These are phyloP conservation scores for Crocidura indochinensis DNA, from an alignment of 2,797 vertebrate genomes.

Conservation along the genomic window DNA sequence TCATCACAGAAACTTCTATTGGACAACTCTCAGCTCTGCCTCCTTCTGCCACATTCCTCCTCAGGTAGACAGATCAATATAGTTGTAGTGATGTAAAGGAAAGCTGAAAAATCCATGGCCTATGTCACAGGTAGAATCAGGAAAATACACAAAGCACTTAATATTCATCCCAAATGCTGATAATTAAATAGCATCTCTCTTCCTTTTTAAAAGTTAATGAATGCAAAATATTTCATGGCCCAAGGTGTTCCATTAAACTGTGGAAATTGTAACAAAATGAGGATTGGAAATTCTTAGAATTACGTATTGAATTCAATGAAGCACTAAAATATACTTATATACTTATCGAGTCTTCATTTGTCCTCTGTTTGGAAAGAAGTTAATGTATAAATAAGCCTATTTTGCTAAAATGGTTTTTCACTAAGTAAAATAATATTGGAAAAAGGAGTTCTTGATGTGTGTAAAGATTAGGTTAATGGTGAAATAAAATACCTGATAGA, in stretches of 20 bases:
- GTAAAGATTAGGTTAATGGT: conserved; percentile 60
- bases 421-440: conserved; percentile 72
- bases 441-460: conserved; percentile 67
- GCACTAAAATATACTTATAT: conserved; percentile 63
- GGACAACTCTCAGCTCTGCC: neutral
- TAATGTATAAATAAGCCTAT: conserved; percentile 23
- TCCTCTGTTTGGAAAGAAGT: conserved; percentile 68
- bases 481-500: conserved; percentile 49
- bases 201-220: conserved; percentile 70
- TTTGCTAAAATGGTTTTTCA: conserved; percentile 67
- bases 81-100: too few relatives aligned
- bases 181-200: conserved; percentile 40
- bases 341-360: conserved; percentile 72
- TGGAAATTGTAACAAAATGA: conserved; percentile 53
- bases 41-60: neutral
- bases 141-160: neutral
- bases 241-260: conserved; percentile 67
- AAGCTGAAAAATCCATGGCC: neutral
- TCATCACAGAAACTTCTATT: neutral
- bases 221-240: conserved; percentile 49
- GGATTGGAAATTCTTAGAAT: conserved; percentile 21
- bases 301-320: conserved; percentile 52
- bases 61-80: too few relatives aligned
- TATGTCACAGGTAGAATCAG: neutral
- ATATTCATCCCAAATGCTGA: conserved; percentile 17